Conservation (phyloP, 2,113 vertebrate genomes). For the Dipodomys merriami region DNA sequence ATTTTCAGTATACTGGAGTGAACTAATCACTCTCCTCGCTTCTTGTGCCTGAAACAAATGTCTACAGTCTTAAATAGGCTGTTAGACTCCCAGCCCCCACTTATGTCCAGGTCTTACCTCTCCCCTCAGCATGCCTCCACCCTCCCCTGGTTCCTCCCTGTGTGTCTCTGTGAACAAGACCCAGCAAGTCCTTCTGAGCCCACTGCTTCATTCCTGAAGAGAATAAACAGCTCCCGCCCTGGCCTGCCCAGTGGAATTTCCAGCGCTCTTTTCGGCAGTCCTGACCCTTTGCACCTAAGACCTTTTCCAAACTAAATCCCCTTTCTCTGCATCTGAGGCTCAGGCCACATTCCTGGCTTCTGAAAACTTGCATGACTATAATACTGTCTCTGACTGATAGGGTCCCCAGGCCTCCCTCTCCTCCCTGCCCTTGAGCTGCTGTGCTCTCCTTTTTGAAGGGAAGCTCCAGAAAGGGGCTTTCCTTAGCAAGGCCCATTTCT, state of each 20-base stretch:
- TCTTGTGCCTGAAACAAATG: background rate
- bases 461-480: rapidly evolving
- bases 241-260: background rate
- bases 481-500: background rate
- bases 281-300: slow-evolving; percentile 25
- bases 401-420: background rate
- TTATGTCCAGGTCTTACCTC: background rate
- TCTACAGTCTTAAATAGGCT: background rate
- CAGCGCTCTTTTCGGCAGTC: background rate
- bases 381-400: background rate
- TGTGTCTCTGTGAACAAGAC: slow-evolving; percentile 29
- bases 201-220: slow-evolving; percentile 18
- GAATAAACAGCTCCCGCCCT: background rate
- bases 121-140: background rate
- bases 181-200: background rate
- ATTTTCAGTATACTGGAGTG: background rate
- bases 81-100: no score
- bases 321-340: background rate
- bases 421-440: background rate
- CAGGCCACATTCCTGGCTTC: slow-evolving; percentile 6
- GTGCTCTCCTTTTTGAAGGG: background rate
- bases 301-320: slow-evolving; percentile 29
- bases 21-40: background rate
- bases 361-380: slow-evolving; percentile 20
- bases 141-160: background rate